These are phyloP conservation scores for Lepidothrix coronata DNA, from an alignment of 2,113 vertebrate genomes.

Conservation along the genomic window DNA sequence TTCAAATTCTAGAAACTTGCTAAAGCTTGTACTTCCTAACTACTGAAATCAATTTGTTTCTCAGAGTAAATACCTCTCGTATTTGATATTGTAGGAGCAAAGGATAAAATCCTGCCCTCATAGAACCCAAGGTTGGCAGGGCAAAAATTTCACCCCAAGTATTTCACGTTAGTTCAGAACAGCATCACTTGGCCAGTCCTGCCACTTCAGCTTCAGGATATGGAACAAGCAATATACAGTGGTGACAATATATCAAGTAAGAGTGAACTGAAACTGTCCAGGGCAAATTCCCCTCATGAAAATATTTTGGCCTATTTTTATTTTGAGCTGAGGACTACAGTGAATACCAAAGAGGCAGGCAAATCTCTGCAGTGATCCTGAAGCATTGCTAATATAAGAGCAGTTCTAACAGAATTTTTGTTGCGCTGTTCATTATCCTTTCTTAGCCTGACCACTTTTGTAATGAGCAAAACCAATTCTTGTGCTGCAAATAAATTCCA, in stretches of 20 bases:
- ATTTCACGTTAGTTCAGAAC: background rate
- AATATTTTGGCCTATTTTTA: background rate
- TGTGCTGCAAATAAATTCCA: background rate
- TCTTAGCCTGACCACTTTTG: background rate
- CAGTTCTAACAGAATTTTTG: background rate
- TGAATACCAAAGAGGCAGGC: background rate
- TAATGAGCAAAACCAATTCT: background rate
- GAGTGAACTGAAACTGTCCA: background rate
- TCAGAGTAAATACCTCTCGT: background rate
- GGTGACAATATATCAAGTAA: background rate
- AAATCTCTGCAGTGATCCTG: background rate
- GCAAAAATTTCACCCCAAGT: background rate
- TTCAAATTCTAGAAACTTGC: background rate
- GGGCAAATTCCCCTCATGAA: background rate
- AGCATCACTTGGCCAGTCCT: background rate
- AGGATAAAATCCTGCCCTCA: background rate
- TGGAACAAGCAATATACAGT: background rate
- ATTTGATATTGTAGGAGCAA: background rate
- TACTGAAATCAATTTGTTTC: background rate
- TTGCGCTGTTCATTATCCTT: background rate
- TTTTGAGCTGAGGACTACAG: background rate
- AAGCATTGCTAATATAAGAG: background rate
- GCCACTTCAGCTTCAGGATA: background rate
- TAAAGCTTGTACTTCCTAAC: background rate
- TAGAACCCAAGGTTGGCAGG: background rate